Conservation (phyloP, 2,113 vertebrate species). For the Guaruba guarouba region DNA sequence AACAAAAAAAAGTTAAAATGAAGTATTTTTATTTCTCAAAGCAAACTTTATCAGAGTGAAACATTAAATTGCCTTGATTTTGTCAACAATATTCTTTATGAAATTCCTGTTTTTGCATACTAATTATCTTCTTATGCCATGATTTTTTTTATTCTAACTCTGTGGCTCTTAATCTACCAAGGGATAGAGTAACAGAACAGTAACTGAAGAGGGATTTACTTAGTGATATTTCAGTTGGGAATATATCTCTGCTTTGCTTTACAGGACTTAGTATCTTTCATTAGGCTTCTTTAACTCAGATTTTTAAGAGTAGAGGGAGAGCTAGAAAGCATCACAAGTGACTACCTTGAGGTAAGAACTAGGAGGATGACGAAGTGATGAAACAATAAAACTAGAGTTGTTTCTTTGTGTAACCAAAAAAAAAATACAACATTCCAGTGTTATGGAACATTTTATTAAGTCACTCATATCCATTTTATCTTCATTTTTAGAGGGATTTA, state of each 20-base stretch:
- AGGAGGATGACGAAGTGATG: background rate
- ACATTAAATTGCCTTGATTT: background rate
- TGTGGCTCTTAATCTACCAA: background rate
- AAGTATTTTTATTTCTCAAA: background rate
- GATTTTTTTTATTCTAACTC: background rate
- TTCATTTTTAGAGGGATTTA: background rate
- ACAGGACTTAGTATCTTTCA: background rate
- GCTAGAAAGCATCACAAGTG: background rate
- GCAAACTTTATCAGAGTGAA: background rate
- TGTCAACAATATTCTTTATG: background rate
- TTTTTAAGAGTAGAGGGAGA: background rate
- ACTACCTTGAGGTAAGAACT: background rate
- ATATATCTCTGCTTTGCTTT: background rate
- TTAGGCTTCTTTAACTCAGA: background rate
- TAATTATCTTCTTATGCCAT: background rate
- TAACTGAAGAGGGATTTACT: background rate
- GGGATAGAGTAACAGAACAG: background rate
- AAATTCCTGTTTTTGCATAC: background rate
- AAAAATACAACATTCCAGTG: background rate
- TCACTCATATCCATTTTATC: background rate
- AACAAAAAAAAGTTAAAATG: background rate
- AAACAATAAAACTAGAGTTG: background rate
- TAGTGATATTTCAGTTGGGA: background rate
- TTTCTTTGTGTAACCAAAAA: background rate
- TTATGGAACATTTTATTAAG: background rate